These are phyloP conservation scores for Drosophila leonis DNA, from an alignment of 2,888 invertebrate species.

Conservation along the genomic window DNA sequence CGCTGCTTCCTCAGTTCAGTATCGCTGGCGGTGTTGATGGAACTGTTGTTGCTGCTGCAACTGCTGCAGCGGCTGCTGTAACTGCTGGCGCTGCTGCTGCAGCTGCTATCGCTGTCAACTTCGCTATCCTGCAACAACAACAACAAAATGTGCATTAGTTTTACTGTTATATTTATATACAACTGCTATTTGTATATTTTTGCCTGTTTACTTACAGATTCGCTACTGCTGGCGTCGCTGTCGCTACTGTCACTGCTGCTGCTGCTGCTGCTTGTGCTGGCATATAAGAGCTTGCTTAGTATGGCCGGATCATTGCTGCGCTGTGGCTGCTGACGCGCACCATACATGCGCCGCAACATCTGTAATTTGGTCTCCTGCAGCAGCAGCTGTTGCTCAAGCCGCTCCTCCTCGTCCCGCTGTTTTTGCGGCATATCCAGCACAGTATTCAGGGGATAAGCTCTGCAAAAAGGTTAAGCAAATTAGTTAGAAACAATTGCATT, in stretches of 20 bases:
- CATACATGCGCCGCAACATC: conserved; percentile 52
- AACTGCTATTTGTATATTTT: background rate
- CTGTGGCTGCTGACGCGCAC: conserved; percentile 48
- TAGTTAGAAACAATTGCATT: background rate
- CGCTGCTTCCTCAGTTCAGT: conserved; percentile 56
- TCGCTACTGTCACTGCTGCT: conserved; percentile 52
- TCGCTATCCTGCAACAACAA: conserved; percentile 42
- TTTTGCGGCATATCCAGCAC: conserved; percentile 86
- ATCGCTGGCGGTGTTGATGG: conserved; percentile 64
- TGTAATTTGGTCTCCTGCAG: too few relatives aligned
- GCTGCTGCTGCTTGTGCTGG: conserved; percentile 51
- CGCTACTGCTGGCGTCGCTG: conserved; percentile 51
- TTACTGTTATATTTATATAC: background rate
- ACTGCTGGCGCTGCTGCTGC: conserved; percentile 45
- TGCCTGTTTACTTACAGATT: conserved; percentile 59
- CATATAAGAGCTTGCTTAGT: conserved; percentile 26
- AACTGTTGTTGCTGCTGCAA: conserved; percentile 38
- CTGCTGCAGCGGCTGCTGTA: conserved; percentile 37
- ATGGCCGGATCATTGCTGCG: conserved; percentile 48
- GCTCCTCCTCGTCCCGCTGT: conserved; percentile 5
- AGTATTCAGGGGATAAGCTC: conserved; percentile 97
- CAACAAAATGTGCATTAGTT: background rate
- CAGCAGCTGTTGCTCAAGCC: conserved; percentile 10
- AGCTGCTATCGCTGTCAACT: conserved; percentile 53
- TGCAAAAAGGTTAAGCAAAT: conserved; percentile 73